A percentile compares a stretch with the other conserved stretches of the same genome.
These are phyloP conservation scores for Tenualosa ilisha DNA, from an alignment of 2,797 vertebrate species.

Conservation along the genomic window DNA sequence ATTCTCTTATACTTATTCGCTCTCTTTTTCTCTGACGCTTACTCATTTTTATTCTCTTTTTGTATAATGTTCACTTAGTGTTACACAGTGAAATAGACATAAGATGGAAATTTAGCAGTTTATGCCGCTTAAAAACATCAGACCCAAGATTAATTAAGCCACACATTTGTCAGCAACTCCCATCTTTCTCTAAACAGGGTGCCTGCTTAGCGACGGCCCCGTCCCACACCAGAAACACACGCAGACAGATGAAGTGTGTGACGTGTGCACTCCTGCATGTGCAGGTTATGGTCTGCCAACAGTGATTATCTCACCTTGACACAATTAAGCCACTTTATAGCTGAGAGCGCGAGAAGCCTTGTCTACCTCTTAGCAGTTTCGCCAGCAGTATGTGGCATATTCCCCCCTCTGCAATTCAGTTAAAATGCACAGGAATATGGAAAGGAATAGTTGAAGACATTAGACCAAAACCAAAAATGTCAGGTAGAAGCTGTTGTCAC, in stretches of 20 bases:
- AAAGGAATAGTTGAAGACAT: not conserved
- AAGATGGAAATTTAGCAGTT: not conserved
- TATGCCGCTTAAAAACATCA: not conserved
- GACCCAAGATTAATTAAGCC: not conserved
- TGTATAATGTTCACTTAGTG: not conserved
- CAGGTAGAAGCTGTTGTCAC: not conserved
- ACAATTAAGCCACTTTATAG: not conserved
- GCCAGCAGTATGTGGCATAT: not conserved
- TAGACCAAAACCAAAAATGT: not conserved
- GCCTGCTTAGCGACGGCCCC: not conserved
- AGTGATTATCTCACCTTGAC: not conserved
- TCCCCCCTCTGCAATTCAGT: no score
- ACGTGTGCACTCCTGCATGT: not conserved
- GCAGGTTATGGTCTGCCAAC: not conserved
- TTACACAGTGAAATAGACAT: not conserved
- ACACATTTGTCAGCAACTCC: not conserved
- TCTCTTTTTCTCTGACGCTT: not conserved
- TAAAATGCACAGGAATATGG: not conserved
- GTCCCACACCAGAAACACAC: not conserved
- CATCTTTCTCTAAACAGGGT: not conserved
- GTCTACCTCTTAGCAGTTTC: not conserved
- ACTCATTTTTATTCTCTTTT: no score
- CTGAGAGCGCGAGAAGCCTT: not conserved
- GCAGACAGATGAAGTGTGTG: not conserved
- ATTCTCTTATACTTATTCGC: not conserved